Evolutionary conservation across 2,888 invertebrate species (phyloP), one percentile per base, ranked within the genome.

Genomic region (Napeogenes sylphis): DNA sequence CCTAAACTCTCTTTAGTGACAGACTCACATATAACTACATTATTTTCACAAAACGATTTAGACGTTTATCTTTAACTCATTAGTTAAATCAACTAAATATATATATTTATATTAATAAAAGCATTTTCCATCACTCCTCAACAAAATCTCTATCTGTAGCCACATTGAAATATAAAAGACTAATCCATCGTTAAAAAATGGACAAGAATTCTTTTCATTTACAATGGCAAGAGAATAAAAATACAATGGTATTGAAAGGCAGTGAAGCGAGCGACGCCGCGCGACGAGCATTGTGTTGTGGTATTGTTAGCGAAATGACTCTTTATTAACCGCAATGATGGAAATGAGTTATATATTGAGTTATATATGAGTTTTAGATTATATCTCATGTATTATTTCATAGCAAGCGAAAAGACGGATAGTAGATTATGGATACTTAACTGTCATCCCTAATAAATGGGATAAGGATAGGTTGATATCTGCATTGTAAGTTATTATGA

Each of bases 151-250:
- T 3, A 51, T 6, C 21, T 30, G 57, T 61, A 57, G 38, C 63
- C n/a, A 47, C 47, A 61, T 64, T 66, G 59, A 66, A 66, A 64
- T 64, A 51, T 61, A 62, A 51, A 35, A 32, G 67, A 75, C 75
- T 76, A 78, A 80, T 80, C 80, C 73, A 72, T 66, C 68, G 72
- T 70, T 69, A 71, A 71, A 70, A 73, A 80, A 83, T 82, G 80
- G 79, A 74, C 73, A 75, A 78, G 79, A 77, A 79, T 81, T 83
- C 83, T 83, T 84, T 84, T 86, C 85, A 86, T 86, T 85, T 79
- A 78, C 81, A 79, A 77, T 79, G 73, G 77, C 77, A 78, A 75
- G 71, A 75, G 80, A 79, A 81, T 75, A 76, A 75, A 77, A 79
- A 77, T 69, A 70, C 69, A 71, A 70, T 71, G 66, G 75, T 76